Evolutionary conservation across 2,888 invertebrate genomes (phyloP), one percentile per base, ranked within the genome.

Genomic region (Tillus elongatus): DNA sequence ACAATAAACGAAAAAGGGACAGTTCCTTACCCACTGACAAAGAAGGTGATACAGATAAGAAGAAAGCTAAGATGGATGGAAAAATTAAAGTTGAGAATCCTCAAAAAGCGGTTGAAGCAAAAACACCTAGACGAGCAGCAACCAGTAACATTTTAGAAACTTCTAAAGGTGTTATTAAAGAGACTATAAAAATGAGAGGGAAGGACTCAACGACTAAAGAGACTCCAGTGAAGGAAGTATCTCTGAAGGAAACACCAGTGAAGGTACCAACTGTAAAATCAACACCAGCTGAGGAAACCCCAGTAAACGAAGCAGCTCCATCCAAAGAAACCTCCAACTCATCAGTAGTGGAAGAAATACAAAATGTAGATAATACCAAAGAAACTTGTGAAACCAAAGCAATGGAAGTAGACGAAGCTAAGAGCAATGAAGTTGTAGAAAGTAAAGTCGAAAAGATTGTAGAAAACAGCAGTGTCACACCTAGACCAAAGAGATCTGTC

Each of bases 1-100:
- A 44, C 24, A 35, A 38, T 28, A 62, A 62, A 42, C 49, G 61
- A 30, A 64, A 61, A 44, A 54, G 61, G 12, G 56, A 54, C 29
- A 58, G 58, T 37, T 49, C 51, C 9, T 30, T 39, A 2, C 39
- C 43, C 3, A 49, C 41, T 19, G 54, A 53, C 24, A 52, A 52
- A 19, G 57, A 57, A 9, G 35, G 29, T 3, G 55, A 57, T 11
- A 66, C 37, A 12, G 54, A 56, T 8, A 54, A 53, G 28, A 57
- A 58, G 43, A 58, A 53, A 45, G 40, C 45, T 12, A 61, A 50
- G 47, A 13, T 15, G 10, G 51, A 48, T 30, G 19, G 4, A 6
- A 6, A 11, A 14, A 11, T 14, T 10, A n/a, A 15, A 2, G 8
- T 15, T 2, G 19, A 24, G 14, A 30, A 15, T 26, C 33, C 39